Percentiles rank a stretch among this genome's conserved stretches.
phyloP scores from a whole-genome alignment of 1,140 invertebrate species.

The Brachionus rotundiformis region DNA sequence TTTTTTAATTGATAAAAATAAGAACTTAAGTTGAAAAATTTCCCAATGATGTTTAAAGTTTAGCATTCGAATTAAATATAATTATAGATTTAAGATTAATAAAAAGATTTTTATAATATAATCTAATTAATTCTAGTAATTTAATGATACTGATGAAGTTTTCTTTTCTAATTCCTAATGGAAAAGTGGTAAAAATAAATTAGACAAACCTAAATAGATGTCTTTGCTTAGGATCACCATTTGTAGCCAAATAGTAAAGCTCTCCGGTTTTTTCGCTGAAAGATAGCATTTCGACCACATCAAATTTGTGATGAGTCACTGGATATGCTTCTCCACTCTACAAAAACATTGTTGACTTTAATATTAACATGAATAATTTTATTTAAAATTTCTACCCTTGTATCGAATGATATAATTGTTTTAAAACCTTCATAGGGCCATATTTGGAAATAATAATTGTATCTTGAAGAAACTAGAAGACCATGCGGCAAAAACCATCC shows the following conservation, averaged over 20 bases:
- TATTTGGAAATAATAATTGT: constrained; percentile 52
- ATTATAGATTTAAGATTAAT: no score
- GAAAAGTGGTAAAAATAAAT: not conserved
- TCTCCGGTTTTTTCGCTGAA: constrained; percentile 42
- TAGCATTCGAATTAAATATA: no score
- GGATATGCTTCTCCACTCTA: constrained; percentile 32
- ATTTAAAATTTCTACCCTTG: constrained; percentile 2
- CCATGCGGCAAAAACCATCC: constrained; percentile 37
- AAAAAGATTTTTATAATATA: no score
- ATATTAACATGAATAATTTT: not conserved
- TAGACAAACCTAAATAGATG: constrained; percentile 23
- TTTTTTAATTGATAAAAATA: no score
- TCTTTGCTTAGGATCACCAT: constrained; percentile 50
- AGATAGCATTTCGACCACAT: constrained; percentile 21
- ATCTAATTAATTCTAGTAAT: no score
- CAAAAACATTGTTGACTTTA: not conserved
- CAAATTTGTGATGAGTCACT: constrained; percentile 43
- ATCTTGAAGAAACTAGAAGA: constrained; percentile 29
- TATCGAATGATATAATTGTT: constrained; percentile 44
- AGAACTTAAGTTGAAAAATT: no score
- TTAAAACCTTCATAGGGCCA: constrained; percentile 40
- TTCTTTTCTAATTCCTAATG: no score
- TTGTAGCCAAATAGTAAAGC: constrained; percentile 46
- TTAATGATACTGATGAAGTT: no score
- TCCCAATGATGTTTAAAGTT: no score